Percentiles rank a stretch among this genome's conserved stretches.
Conservation (phyloP, 2,113 vertebrate genomes). For the Megaptera novaeangliae region DNA sequence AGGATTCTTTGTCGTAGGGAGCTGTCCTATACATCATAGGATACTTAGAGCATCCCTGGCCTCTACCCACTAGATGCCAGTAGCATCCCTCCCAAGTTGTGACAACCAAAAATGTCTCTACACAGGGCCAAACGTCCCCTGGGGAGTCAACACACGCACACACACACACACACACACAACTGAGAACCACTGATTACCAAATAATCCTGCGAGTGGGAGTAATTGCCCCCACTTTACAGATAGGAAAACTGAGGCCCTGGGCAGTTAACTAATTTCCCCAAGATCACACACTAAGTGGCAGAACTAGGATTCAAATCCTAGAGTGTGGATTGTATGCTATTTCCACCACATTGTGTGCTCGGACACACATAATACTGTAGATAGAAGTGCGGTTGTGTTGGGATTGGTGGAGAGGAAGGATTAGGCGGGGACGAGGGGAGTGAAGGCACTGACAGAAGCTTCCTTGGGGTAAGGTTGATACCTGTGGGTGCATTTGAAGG, state of each 20-base stretch:
- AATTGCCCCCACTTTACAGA: background rate
- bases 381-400: background rate
- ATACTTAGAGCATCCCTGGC: background rate
- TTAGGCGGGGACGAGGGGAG: fast-evolving
- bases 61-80: background rate
- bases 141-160: background rate
- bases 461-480: background rate
- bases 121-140: background rate
- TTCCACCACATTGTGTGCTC: background rate
- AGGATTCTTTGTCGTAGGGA: background rate
- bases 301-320: background rate
- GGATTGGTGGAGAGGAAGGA: background rate
- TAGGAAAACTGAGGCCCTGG: background rate
- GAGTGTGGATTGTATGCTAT: too few relatives aligned
- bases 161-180: too few relatives aligned
- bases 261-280: background rate
- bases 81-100: background rate
- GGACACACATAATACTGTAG: fast-evolving
- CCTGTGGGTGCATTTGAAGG: background rate
- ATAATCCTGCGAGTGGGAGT: background rate
- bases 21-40: background rate
- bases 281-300: background rate
- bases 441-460: background rate
- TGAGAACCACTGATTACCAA: background rate
- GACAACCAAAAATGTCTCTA: background rate